Base-by-base conservation (phyloP, 2,113 vertebrate genomes). In the Gallinago paraguaiae region DNA sequence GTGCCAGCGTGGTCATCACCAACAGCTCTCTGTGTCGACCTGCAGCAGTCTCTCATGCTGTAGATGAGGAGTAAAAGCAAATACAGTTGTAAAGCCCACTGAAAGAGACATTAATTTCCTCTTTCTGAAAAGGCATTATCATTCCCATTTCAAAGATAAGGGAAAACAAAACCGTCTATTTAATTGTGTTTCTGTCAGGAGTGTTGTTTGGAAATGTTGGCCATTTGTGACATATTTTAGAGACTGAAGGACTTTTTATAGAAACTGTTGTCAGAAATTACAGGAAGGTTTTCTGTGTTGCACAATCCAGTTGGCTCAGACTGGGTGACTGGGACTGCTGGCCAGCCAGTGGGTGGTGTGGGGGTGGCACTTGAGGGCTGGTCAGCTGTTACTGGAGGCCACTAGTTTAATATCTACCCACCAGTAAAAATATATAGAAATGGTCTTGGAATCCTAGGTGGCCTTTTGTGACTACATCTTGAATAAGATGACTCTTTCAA, bases 51-150 rank as follows among this genome's bases (percentile, higher is more conserved):
- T 79, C 57, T 71, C 12, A 9, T 77, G 35, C 30, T 61, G 70
- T 50, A 82, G 56, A 43, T 20, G 31, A 46, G 23, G 37, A 77
- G 3, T 71, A 51, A 91, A 90, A 90, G 27, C 64, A 63, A 92
- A 84, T 82, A 60, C 13, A 84, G 39, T 78, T 91, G 69, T 91
- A 86, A 94, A 92, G 37, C 63, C 31, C 46, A 12, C 35, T 61
- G 60, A 86, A 54, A 94, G 41, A 63, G 80, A 75, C 46, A 33
- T 91, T 75, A 48, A 94, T 96, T 95, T 95, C 51, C 74, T 89
- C 86, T 78, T 74, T 79, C 57, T 82, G 89, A 68, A 97, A 91
- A 71, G 39, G 45, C 53, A 53, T 88, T 59, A 61, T 86, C 56
- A 2, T 95, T 93, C 63, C 22, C 2, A 4, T 86, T 95, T 94